Base-by-base conservation (phyloP, 2,797 vertebrate species). In the Melopsittacus undulatus region DNA sequence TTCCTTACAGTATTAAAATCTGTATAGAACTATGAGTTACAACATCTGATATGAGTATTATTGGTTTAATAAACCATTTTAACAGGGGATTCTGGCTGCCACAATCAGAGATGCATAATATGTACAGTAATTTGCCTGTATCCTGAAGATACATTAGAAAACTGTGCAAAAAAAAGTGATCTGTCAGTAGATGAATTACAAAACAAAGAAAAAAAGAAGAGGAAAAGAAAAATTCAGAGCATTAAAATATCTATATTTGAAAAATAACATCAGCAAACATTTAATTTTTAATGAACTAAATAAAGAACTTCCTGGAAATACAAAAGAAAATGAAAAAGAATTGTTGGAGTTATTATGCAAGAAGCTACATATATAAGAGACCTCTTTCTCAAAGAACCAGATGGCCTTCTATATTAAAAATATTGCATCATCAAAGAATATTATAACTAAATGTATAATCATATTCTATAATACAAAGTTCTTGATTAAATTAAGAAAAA, bases 1-100 rank as follows among this genome's bases (percentile, higher is more conserved):
- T 77, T 69, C 81, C 66, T 73, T 94, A 22, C 3, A 88, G 56
- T 27, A 46, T 89, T 45, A 43, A 87, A 95, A 87, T 87, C 79
- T 94, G 30, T 51, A 57, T 4, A 26, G 32, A 80, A 43, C 56
- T 49, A 84, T 54, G 23, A 92, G 52, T 85, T 84, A 45, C 51
- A 87, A 22, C 52, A 82, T 75, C 51, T 81, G 32, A 13, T 72
- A 68, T 43, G 27, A 16, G 67, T 40, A 78, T 87, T 67, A 69
- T 56, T 46, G 80, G 15, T 72, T 74, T 75, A 40, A 93, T 82
- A 81, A 46, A 89, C 38, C 23, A 67, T 83, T 91, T 38, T 92
- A 68, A 95, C 78, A 70, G 22, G 2, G 14, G n/a, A 94, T 94
- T 94, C 29, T 93, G 67, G 15, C 45, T 96, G 30, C 13, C 54